Conservation (phyloP, 1,140 invertebrate genomes). For the Trichoplusia ni region DNA sequence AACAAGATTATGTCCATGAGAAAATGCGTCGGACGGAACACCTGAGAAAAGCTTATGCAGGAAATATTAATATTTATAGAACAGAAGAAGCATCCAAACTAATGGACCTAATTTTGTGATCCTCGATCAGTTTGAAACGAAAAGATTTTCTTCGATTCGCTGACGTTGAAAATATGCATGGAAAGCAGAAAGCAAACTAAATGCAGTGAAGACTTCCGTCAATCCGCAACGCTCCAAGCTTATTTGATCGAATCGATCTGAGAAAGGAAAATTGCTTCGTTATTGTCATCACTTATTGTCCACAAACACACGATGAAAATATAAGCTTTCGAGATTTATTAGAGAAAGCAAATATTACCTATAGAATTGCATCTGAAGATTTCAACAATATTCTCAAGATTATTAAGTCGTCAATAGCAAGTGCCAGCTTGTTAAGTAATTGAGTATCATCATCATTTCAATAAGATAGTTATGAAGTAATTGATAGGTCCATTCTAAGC, state of each 20-base stretch:
- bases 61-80: neutral
- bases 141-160: too few species aligned
- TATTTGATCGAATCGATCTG: slow-evolving; percentile 7
- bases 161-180: too few species aligned
- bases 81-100: neutral
- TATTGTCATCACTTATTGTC: slow-evolving; percentile 16
- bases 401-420: slow-evolving; percentile 11
- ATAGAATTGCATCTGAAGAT: slow-evolving; percentile 13
- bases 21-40: slow-evolving; percentile 1
- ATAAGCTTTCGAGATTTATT: slow-evolving; percentile 2
- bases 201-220: neutral
- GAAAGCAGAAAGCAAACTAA: neutral
- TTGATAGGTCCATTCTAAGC: neutral
- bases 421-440: slow-evolving; percentile 18
- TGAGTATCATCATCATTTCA: slow-evolving; percentile 7
- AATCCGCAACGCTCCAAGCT: slow-evolving; percentile 5
- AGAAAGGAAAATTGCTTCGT: slow-evolving; percentile 12
- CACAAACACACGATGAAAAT: slow-evolving; percentile 6
- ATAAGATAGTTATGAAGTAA: slow-evolving; percentile 4
- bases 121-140: too few species aligned
- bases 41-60: neutral
- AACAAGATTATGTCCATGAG: neutral
- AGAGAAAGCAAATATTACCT: slow-evolving; percentile 16
- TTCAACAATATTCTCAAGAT: slow-evolving; percentile 9
- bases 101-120: too few species aligned